Evolutionary conservation across 1,140 invertebrate species (phyloP).

Genomic region (Sarcophaga bullata): DNA sequence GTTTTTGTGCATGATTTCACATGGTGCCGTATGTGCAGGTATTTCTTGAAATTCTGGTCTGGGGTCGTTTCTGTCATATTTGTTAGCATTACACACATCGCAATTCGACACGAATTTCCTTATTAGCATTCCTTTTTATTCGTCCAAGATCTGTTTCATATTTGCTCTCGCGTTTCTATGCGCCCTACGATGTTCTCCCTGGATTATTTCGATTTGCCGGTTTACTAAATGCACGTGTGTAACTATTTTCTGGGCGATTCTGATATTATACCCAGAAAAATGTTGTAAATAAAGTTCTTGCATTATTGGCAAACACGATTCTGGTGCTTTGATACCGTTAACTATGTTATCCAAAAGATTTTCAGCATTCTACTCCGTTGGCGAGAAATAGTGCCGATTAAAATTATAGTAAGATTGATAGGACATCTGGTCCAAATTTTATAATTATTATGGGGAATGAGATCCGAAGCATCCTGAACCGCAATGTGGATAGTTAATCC

Average conservation of each 20-base stretch:
- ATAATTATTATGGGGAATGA: too few species aligned
- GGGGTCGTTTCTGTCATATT: too few species aligned
- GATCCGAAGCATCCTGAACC: too few species aligned
- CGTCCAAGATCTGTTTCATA: slow-evolving; percentile 37
- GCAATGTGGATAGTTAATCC: too few species aligned
- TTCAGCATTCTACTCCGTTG: too few species aligned
- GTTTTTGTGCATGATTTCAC: too few species aligned
- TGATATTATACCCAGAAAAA: slow-evolving; percentile 40
- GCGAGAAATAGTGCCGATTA: slow-evolving; percentile 19
- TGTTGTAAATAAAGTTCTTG: slow-evolving; percentile 39
- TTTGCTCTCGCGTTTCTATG: slow-evolving; percentile 42
- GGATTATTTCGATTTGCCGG: slow-evolving; percentile 26
- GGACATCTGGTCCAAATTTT: not conserved
- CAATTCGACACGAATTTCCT: too few species aligned
- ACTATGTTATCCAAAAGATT: too few species aligned
- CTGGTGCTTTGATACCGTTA: slow-evolving; percentile 42
- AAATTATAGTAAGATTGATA: not conserved
- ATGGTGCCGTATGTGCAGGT: too few species aligned
- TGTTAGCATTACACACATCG: too few species aligned
- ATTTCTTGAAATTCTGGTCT: too few species aligned
- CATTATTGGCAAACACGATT: slow-evolving; percentile 20
- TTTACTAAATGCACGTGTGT: slow-evolving; percentile 31
- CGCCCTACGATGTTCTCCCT: slow-evolving; percentile 41
- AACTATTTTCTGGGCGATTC: slow-evolving; percentile 44
- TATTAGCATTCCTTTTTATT: too few species aligned